Conservation (phyloP, 2,888 invertebrate genomes). For the Drosophila nr. perissopoda region DNA sequence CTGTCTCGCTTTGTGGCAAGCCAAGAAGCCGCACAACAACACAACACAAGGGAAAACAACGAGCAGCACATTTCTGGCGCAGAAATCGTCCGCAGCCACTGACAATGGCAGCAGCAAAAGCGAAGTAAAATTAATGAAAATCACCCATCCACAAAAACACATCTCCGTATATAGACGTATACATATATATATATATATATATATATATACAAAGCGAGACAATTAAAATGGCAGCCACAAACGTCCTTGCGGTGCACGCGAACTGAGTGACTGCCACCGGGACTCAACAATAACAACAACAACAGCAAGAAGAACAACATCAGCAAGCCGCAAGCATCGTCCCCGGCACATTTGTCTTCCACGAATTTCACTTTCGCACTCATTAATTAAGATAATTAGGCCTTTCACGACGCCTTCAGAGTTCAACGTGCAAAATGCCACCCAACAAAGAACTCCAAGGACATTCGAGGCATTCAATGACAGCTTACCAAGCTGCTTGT, state of each 20-base stretch:
- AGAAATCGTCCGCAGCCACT: slow-evolving; percentile 64
- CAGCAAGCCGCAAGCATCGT: slow-evolving; percentile 2
- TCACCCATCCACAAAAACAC: slow-evolving; percentile 46
- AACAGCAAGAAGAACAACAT: background rate
- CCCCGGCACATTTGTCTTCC: slow-evolving; percentile 71
- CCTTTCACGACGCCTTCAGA: slow-evolving; percentile 73
- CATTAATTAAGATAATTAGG: slow-evolving; percentile 82
- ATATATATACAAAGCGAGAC: slow-evolving; percentile 51
- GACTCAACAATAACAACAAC: slow-evolving; percentile 8
- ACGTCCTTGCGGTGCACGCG: slow-evolving; percentile 66
- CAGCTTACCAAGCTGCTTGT: slow-evolving; percentile 56
- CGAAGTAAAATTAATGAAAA: slow-evolving; percentile 77
- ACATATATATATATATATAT: background rate
- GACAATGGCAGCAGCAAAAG: slow-evolving; percentile 49
- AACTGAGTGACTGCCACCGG: slow-evolving; percentile 60
- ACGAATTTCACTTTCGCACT: slow-evolving; percentile 77
- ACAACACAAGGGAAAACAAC: slow-evolving; percentile 6
- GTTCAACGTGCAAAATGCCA: slow-evolving; percentile 65
- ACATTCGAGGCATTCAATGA: slow-evolving; percentile 38
- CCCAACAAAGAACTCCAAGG: slow-evolving; percentile 24
- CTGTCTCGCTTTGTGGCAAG: slow-evolving; percentile 55
- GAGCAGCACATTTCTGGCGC: slow-evolving; percentile 25
- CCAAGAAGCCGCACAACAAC: slow-evolving; percentile 58
- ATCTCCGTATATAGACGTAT: background rate
- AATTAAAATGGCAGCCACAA: slow-evolving; percentile 74